Evolutionary conservation across 2,113 vertebrate species (phyloP).

Genomic region (Daubentonia madagascariensis): DNA sequence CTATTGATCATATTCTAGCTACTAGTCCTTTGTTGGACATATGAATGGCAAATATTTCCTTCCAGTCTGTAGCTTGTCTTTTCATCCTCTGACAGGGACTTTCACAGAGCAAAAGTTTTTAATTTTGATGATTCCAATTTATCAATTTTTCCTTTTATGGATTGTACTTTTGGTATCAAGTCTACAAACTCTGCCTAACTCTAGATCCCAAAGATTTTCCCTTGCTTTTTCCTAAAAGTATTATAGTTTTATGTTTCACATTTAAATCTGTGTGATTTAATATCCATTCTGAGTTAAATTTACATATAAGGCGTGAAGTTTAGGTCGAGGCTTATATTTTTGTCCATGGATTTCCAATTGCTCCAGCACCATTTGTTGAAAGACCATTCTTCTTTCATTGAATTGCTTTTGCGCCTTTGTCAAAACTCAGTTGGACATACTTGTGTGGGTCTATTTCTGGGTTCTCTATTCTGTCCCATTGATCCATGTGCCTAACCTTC

Average conservation of each 20-base stretch:
- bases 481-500: background rate
- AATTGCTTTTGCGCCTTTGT: too few species aligned
- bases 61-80: background rate
- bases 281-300: background rate
- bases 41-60: slow-evolving; percentile 4
- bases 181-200: background rate
- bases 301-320: background rate
- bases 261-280: background rate
- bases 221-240: background rate
- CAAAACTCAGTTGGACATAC: too few species aligned
- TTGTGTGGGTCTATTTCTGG: too few species aligned
- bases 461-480: too few species aligned
- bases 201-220: background rate
- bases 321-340: background rate
- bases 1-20: background rate
- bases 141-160: background rate
- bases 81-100: background rate
- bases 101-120: too few species aligned
- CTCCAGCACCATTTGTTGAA: background rate
- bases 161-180: too few species aligned
- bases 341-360: background rate
- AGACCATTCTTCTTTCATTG: too few species aligned
- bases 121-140: too few species aligned
- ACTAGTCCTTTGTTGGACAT: background rate
- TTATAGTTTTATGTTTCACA: background rate